A percentile compares a stretch with the other conserved stretches of the same genome.
These are phyloP conservation scores for Stichodactyla helianthus DNA, from an alignment of 64 coral and sea anemone species.

Conservation along the genomic window DNA sequence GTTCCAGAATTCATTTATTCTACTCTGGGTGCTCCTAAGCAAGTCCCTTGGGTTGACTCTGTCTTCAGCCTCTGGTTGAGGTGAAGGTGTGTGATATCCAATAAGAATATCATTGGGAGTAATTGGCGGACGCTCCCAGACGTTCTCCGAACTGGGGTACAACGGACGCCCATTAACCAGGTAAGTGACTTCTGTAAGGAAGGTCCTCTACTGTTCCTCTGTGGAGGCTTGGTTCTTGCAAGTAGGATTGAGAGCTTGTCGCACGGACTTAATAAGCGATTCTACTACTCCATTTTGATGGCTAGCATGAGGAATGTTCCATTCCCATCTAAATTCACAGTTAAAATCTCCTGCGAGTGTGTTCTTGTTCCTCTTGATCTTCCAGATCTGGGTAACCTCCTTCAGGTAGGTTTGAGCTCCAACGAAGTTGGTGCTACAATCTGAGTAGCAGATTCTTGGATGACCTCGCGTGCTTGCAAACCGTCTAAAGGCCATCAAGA, in stretches of 20 bases:
- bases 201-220: conserved; percentile 32
- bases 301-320: conserved; percentile 22
- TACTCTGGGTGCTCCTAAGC: conserved; percentile 2
- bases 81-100: not conserved
- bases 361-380: not conserved
- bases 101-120: conserved; percentile 39
- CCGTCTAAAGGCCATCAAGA: conserved; percentile 24
- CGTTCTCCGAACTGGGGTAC: conserved; percentile 35
- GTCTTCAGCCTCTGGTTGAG: conserved; percentile 4
- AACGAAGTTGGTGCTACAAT: conserved; percentile 13
- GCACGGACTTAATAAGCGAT: conserved; percentile 26
- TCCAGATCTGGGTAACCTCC: conserved; percentile 1
- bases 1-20: conserved; percentile 27
- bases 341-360: not conserved
- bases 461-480: conserved; percentile 13
- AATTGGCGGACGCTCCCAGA: conserved; percentile 44
- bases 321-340: conserved; percentile 31
- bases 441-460: conserved; percentile 4
- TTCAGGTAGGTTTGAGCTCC: not conserved
- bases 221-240: conserved; percentile 32
- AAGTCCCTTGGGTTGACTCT: conserved; percentile 31
- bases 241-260: conserved; percentile 14
- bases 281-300: conserved; percentile 17
- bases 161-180: conserved; percentile 32
- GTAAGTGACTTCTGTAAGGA: conserved; percentile 28